phyloP scores from a whole-genome alignment of 2,113 vertebrate species.

The Sinocyclocheilus maitianheensis region DNA sequence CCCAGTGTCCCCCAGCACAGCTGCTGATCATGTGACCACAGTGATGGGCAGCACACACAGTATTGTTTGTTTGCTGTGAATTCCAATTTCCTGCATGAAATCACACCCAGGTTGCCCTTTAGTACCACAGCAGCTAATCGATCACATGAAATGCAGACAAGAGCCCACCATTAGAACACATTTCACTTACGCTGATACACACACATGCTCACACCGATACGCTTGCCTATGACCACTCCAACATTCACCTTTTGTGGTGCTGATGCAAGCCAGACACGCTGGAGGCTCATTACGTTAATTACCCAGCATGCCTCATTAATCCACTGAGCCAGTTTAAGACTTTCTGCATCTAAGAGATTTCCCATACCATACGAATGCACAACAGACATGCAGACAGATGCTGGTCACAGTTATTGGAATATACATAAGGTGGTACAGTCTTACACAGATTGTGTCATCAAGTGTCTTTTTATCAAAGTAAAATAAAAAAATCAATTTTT shows the following conservation, averaged over 20 bases:
- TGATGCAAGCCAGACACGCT: conserved; percentile 57
- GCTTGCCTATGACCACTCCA: not conserved
- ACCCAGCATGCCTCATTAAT: conserved; percentile 58
- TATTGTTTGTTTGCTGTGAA: conserved; percentile 49
- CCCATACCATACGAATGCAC: not conserved
- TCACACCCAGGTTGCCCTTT: conserved; percentile 51
- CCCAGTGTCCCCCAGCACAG: conserved; percentile 1
- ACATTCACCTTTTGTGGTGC: conserved; percentile 41
- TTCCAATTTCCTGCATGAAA: conserved; percentile 54
- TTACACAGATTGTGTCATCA: not conserved
- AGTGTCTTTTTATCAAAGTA: not conserved
- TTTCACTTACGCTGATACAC: not conserved
- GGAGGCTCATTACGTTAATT: conserved; percentile 57
- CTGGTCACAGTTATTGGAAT: not conserved
- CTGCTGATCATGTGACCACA: conserved; percentile 16
- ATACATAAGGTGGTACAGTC: too few species aligned
- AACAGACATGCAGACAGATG: not conserved
- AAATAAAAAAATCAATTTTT: too few species aligned
- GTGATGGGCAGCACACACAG: conserved; percentile 30
- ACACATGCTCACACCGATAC: not conserved
- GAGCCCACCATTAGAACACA: conserved; percentile 11
- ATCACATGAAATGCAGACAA: conserved; percentile 50
- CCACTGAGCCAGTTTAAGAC: conserved; percentile 31
- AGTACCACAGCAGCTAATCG: conserved; percentile 48
- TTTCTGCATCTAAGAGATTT: not conserved